These are phyloP conservation scores for Premnoplex brunnescens DNA, from an alignment of 2,797 vertebrate genomes.

Conservation along the genomic window DNA sequence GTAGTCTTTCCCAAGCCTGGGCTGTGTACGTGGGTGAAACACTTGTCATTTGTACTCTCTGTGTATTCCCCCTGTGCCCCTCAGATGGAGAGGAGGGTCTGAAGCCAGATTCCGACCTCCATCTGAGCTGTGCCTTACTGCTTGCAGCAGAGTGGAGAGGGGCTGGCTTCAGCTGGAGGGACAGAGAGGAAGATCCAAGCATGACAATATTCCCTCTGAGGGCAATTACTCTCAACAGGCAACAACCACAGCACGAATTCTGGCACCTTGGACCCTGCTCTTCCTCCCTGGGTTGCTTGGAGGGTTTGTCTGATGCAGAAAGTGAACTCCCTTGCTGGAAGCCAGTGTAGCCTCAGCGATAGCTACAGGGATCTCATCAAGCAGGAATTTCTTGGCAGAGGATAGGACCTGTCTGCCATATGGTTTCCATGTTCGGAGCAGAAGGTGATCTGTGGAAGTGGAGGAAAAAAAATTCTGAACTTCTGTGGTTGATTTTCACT, in stretches of 20 bases:
- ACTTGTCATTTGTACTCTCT: rapidly evolving
- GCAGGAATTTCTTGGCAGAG: conserved; percentile 71
- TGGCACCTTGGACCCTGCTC: not conserved
- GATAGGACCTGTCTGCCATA: conserved; percentile 69
- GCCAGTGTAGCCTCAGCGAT: conserved; percentile 35
- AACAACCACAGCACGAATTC: conserved; percentile 4
- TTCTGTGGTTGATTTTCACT: conserved; percentile 54
- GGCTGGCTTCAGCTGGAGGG: not conserved
- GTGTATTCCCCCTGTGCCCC: not conserved
- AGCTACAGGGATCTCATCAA: conserved; percentile 69
- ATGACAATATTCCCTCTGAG: conserved; percentile 36
- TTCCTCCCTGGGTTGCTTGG: conserved; percentile 1
- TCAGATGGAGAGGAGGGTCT: not conserved
- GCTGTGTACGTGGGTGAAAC: not conserved
- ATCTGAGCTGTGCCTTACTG: not conserved
- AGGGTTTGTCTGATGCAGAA: conserved; percentile 27
- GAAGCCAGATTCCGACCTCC: not conserved
- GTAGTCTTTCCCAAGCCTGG: not conserved
- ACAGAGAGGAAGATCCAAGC: not conserved
- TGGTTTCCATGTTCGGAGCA: conserved; percentile 71
- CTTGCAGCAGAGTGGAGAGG: not conserved
- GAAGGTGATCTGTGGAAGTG: conserved; percentile 58
- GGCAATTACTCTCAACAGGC: conserved; percentile 50
- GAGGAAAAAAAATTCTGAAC: not conserved
- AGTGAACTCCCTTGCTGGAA: conserved; percentile 52